Conservation (phyloP, 2,113 vertebrate genomes). For the Chiloscyllium plagiosum region DNA sequence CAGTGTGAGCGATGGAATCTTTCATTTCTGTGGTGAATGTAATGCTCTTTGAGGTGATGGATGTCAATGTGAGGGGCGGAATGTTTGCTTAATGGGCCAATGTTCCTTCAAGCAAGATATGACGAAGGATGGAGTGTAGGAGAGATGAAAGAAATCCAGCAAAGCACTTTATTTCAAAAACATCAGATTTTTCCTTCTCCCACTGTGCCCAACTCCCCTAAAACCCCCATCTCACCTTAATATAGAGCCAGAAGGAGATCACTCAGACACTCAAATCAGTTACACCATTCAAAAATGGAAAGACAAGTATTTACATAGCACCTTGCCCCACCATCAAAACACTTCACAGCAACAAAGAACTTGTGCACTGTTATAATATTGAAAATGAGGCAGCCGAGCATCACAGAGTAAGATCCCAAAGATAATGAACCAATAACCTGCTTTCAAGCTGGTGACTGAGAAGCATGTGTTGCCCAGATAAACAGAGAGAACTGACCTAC, state of each 20-base stretch:
- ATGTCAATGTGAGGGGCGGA: background rate
- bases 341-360: no score
- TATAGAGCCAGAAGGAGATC: background rate
- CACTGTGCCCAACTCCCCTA: background rate
- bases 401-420: no score
- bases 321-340: background rate
- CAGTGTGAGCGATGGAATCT: slow-evolving; percentile 36
- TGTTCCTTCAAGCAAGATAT: background rate
- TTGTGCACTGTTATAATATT: no score
- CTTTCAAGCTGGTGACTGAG: no score
- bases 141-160: background rate
- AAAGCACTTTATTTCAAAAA: background rate
- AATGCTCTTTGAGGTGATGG: background rate
- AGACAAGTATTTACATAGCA: background rate
- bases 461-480: no score
- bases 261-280: background rate
- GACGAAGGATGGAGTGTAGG: background rate
- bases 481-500: no score
- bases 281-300: background rate
- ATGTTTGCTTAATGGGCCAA: background rate
- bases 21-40: background rate
- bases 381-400: no score
- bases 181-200: background rate
- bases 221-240: background rate
- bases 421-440: no score